Evolutionary conservation across 2,113 vertebrate genomes (phyloP), one percentile per base, ranked within the genome.

Genomic region (Saccopteryx leptura): DNA sequence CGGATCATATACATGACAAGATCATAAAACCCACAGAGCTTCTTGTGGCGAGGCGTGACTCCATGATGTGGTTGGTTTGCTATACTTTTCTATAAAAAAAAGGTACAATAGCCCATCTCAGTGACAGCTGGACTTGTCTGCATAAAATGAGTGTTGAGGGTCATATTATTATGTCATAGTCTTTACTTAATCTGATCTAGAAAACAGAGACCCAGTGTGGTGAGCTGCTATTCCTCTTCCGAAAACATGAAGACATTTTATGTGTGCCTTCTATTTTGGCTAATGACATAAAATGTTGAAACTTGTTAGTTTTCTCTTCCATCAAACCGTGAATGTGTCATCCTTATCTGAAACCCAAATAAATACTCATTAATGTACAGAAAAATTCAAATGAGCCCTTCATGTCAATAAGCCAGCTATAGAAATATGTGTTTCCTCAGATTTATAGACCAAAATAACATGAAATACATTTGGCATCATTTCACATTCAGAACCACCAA

Each of bases 51-150:
- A 72, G 74, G 31, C 72, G 13, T 50, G 88, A 39, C 78, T 83
- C 75, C 9, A 0, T 3, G 54, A 75, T 54, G 46, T 24, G 93
- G 94, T 46, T 90, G 94, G 96, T 83, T 93, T 82, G 93, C 48
- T 46, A 24, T 88, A 72, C 95, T 95, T 96, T 97, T 94, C 94
- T 85, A 4, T 23, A 88, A 96, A 97, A 39, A 39, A 39, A 95
- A 84, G 46, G 33, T 52, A 54, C 17, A 78, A 28, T 90, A 63
- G 84, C 76, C 69, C 26, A 13, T 97, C 56, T 81, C 65, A 7
- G 46, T 90, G 87, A 79, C 52, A 96, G 88, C 92, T 96, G 91
- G 84, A 71, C 0, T 94, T 28, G 10, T 90, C 75, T 89, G 50
- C 23, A 4, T 17, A 0, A 72, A 84, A 91, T 87, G 95, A 91